Evolutionary conservation across 2,888 invertebrate species (phyloP), one percentile per base, ranked within the genome.

Genomic region (Adineta ricciae): DNA sequence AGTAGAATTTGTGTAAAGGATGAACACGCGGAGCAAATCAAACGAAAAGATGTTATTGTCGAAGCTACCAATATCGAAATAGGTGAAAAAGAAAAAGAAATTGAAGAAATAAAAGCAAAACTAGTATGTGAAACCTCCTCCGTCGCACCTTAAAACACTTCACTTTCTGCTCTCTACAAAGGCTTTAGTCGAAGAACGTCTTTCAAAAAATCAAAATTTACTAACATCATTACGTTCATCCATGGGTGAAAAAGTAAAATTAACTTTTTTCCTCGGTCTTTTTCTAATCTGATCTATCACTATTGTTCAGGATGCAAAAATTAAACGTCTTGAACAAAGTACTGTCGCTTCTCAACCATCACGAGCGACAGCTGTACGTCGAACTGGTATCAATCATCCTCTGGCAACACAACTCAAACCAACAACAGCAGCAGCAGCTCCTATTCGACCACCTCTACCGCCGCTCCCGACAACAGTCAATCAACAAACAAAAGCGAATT

Each of bases 311-410:
- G 64, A 64, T 36, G 64, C 64, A 27, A 64, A 64, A 32, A 64
- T 64, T 32, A 64, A 64, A 64, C 64, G 64, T 64, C 64, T 64
- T n/a, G 64, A 64, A 64, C 64, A 64, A 64, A 32, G 64, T 32
- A 14, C 64, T 16, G 4, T 64, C 1, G 0, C 4, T 32, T 32
- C 64, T 36, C 64, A 64, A 64, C 32, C 64, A 64, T 32, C 64
- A 64, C 64, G 64, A 36, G 3, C 64, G 2, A 32, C 64, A 32
- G 16, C 32, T 36, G 24, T 64, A 64, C 64, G 32, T 64, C 64
- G 64, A 64, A 64, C 64, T 3, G 27, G 27, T 32, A 64, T 64
- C 16, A 64, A 64, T 64, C 32, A 64, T 64, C 64, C 64, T 19
- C 32, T 64, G 19, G 64, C 32, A 64, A 64, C 16, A 32, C 64